Base-by-base conservation (phyloP, 2,113 vertebrate genomes). In the Austrofundulus limnaeus region DNA sequence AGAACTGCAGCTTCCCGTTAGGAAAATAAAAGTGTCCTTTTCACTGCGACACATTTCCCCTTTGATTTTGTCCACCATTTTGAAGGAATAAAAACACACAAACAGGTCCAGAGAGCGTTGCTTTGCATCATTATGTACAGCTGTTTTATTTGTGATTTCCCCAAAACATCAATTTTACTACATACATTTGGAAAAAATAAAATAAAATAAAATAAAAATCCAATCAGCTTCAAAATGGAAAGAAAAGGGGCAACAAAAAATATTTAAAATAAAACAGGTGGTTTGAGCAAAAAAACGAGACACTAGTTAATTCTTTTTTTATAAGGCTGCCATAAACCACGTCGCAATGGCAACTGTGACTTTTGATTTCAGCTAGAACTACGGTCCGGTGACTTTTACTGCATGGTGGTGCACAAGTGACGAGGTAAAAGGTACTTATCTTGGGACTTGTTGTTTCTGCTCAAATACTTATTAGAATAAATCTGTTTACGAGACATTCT, bases 71-170 rank as follows among this genome's bases (percentile, higher is more conserved):
- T 21, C 3, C 47, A 20, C 8, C 9, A 21, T 17, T 14, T 25
- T n/a, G 28, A 9, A 34, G 24, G 34, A 31, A 66, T 24, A 59
- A 7, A 41, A 56, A n/a, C 37, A 50, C 13, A n/a, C 39, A 51
- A 56, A 49, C 41, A 1, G 12, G 20, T 14, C 11, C 28, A 4
- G 46, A 20, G n/a, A 38, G 21, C 12, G 0, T 42, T 55, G 55
- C 48, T 90, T 75, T 86, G 85, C 81, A 72, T 89, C 78, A 85
- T 70, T 92, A 92, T 91, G 72, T 92, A 92, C 90, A 93, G 92
- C 88, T 75, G 78, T 72, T 92, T 91, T 89, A 91, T 92, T 93
- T 84, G 80, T 90, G 78, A 89, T 88, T 88, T 83, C 72, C 84
- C 79, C 81, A 77, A 87, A 88, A 88, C 82, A 90, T 90, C 49